Conservation (phyloP, 2,888 invertebrate genomes). For the Plebejus anna region DNA sequence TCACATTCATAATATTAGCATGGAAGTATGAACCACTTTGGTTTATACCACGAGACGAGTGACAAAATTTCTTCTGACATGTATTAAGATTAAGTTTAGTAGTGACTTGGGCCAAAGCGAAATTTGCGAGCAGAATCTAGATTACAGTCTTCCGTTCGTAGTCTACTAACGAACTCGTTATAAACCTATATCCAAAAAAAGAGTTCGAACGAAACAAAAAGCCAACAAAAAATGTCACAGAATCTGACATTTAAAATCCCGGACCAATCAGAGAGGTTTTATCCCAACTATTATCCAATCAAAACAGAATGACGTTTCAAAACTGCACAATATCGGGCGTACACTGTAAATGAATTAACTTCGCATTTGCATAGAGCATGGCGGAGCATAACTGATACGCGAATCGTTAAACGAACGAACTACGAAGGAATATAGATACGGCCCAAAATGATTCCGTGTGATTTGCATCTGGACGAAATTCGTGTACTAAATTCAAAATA, state of each 20-base stretch:
- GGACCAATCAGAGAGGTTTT: slow-evolving; percentile 11
- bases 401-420: slow-evolving; percentile 10
- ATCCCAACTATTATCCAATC: slow-evolving; percentile 19
- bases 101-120: background rate
- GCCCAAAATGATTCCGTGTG: background rate
- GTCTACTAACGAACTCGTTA: too few species aligned
- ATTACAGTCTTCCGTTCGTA: too few species aligned
- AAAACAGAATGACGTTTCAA: slow-evolving; percentile 20
- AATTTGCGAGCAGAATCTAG: background rate
- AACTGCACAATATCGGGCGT: slow-evolving; percentile 15
- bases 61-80: too few species aligned
- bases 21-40: too few species aligned
- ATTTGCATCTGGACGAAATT: background rate
- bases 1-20: too few species aligned
- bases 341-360: slow-evolving; percentile 13
- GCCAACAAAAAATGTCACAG: background rate
- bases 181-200: background rate
- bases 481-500: background rate
- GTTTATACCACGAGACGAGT: too few species aligned
- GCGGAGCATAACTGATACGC: slow-evolving; percentile 11
- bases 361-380: slow-evolving; percentile 15
- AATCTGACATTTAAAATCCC: slow-evolving; percentile 15
- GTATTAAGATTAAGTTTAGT: background rate
- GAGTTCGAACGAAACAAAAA: background rate
- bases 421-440: background rate